Percentiles rank a stretch among this genome's conserved stretches.
phyloP scores from a whole-genome alignment of 2,888 invertebrate species.

The Lampropteryx suffumata region DNA sequence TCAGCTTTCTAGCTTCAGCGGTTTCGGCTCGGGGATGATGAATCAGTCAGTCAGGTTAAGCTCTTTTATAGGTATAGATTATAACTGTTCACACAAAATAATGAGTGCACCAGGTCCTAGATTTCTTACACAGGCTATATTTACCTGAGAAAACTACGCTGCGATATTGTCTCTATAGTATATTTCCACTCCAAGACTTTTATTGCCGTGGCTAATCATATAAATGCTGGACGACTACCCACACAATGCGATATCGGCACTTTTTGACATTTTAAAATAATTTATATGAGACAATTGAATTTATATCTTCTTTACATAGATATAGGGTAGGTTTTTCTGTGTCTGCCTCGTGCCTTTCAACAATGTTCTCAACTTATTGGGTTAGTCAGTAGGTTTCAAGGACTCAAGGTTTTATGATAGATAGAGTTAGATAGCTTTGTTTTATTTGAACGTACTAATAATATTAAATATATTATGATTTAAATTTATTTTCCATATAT shows the following conservation, averaged over 20 bases:
- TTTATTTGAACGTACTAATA: too few relatives aligned
- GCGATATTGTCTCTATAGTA: neutral
- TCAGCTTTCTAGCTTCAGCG: too few relatives aligned
- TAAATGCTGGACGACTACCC: constrained; percentile 63
- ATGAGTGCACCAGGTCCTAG: too few relatives aligned
- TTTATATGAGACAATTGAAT: constrained; percentile 25
- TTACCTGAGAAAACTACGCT: too few relatives aligned
- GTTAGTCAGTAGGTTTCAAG: constrained; percentile 6
- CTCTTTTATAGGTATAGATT: too few relatives aligned
- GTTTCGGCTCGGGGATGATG: too few relatives aligned
- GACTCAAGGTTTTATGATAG: neutral
- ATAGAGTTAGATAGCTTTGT: neutral
- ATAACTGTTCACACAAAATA: too few relatives aligned
- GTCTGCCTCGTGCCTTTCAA: constrained; percentile 5
- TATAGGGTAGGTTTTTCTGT: constrained; percentile 27
- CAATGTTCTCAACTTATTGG: constrained; percentile 2
- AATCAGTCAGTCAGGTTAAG: too few relatives aligned
- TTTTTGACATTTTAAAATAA: constrained; percentile 58
- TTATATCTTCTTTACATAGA: constrained; percentile 18
- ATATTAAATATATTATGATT: too few relatives aligned
- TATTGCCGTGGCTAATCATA: constrained; percentile 71
- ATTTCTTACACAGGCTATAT: too few relatives aligned
- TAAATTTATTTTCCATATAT: too few relatives aligned
- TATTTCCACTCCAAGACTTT: constrained; percentile 44
- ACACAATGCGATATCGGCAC: constrained; percentile 62